These are phyloP conservation scores for Euglossa dilemma DNA, from an alignment of 1,140 invertebrate genomes.

Conservation along the genomic window DNA sequence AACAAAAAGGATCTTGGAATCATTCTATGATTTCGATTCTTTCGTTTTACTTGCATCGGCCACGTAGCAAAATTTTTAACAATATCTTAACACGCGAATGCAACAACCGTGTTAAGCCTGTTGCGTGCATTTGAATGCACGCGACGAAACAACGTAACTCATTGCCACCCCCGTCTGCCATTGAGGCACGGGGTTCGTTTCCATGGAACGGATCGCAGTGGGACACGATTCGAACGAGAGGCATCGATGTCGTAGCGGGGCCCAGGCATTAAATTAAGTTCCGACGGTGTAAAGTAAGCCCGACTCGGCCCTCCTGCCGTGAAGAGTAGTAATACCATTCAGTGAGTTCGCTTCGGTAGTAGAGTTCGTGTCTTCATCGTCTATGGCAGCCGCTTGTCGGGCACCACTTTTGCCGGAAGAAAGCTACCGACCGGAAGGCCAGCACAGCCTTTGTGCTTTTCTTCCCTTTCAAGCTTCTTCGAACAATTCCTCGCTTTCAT, in stretches of 20 bases:
- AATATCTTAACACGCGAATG: no score
- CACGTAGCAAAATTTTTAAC: no score
- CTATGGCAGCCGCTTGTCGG: conserved; percentile 63
- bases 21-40: background rate
- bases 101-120: no score
- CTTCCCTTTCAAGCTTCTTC: background rate
- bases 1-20: background rate
- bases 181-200: conserved; percentile 8
- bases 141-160: background rate
- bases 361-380: conserved; percentile 70
- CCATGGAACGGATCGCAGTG: conserved; percentile 40
- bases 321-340: conserved; percentile 65
- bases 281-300: conserved; percentile 69
- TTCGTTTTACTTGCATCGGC: no score
- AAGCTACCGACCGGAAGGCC: background rate
- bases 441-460: background rate
- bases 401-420: background rate
- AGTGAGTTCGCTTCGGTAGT: conserved; percentile 64
- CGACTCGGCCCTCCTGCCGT: conserved; percentile 58
- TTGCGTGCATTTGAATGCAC: background rate
- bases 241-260: conserved; percentile 32
- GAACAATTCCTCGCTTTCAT: no score
- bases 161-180: background rate
- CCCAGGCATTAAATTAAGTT: conserved; percentile 67
- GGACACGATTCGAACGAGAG: conserved; percentile 23